A percentile compares a stretch with the other conserved stretches of the same genome.
Conservation (phyloP, 2,113 vertebrate genomes). For the Trachemys scripta region DNA sequence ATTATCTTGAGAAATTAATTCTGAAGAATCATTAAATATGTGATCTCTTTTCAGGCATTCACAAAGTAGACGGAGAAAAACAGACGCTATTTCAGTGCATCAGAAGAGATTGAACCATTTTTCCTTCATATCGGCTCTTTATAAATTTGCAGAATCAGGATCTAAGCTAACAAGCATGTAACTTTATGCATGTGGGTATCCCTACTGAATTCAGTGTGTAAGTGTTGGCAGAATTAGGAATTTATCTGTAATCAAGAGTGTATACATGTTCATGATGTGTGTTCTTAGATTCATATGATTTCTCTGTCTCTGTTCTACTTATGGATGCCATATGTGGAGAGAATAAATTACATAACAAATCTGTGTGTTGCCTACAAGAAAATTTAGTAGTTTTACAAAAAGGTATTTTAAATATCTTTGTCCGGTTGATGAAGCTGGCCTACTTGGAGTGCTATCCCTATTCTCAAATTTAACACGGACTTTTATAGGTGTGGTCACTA, state of each 20-base stretch:
- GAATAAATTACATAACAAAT: background rate
- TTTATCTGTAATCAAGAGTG: background rate
- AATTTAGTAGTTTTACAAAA: background rate
- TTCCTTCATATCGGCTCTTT: background rate
- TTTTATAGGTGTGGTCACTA: slow-evolving; percentile 33
- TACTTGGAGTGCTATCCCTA: slow-evolving; percentile 7
- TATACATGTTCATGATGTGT: background rate
- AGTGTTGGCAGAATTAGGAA: background rate
- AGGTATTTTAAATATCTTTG: background rate
- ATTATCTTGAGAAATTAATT: background rate
- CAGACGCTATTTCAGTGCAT: fast-evolving
- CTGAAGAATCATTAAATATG: fast-evolving
- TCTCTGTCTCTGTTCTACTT: background rate
- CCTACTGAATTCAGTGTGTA: background rate
- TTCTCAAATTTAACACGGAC: background rate
- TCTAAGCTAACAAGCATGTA: background rate
- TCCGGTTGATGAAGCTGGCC: background rate
- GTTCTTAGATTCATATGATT: background rate
- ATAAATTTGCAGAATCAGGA: background rate
- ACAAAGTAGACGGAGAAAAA: background rate
- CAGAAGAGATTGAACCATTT: background rate
- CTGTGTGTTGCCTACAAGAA: background rate
- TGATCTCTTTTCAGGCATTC: background rate
- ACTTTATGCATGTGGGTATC: background rate
- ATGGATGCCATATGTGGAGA: background rate